Base-by-base conservation (phyloP, 2,113 vertebrate species). In the Clupea harengus region DNA sequence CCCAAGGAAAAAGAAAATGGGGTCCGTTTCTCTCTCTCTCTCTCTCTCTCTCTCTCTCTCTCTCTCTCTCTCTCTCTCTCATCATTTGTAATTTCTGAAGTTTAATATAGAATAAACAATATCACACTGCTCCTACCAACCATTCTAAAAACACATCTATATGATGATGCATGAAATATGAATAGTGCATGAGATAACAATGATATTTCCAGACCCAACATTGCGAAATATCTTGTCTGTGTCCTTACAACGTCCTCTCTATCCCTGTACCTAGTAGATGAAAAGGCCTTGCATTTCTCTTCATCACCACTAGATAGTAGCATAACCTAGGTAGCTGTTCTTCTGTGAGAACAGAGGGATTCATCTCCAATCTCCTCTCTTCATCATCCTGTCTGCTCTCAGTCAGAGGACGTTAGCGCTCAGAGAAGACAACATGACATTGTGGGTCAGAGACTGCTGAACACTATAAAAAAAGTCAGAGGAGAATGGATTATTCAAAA, bases 171-270 rank as follows among this genome's bases (percentile, higher is more conserved):
- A n/a, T n/a, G n/a, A n/a, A n/a, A n/a, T n/a, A n/a, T n/a, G n/a
- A n/a, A n/a, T n/a, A n/a, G n/a, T n/a, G n/a, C n/a, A n/a, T n/a
- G n/a, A n/a, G n/a, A n/a, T n/a, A n/a, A n/a, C n/a, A n/a, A n/a
- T n/a, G n/a, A n/a, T n/a, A n/a, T n/a, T n/a, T n/a, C 2, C 64
- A 75, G 1, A 39, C 39, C 18, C 52, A 57, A 17, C 17, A 4
- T 1, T 20, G 17, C 52, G 80, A 75, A 82, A 83, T 80, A 28
- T 81, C 28, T 67, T 13, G 10, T 4, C 8, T 32, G 11, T 84
- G 87, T 50, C 85, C 86, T 90, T 84, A 85, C 85, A 87, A 89
- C 82, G 88, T 83, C 90, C 88, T 90, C 87, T 83, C 25, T 49
- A 17, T 52, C 11, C 32, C 47, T 50, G 22, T 18, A n/a, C 50